phyloP scores from a whole-genome alignment of 2,797 vertebrate species.

The Petrocephalus schoutedeni region DNA sequence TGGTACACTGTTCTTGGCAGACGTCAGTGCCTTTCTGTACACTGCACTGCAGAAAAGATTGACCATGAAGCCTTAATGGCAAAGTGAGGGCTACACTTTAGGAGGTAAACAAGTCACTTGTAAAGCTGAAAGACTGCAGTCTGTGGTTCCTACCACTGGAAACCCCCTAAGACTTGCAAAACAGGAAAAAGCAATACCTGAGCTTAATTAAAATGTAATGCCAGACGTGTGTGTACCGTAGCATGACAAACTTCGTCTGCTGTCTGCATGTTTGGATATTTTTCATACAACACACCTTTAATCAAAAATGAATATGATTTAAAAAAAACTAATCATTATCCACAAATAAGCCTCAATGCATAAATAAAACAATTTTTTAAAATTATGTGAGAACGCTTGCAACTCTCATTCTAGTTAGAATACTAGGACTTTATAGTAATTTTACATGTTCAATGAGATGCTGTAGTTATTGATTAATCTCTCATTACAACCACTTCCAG shows the following conservation, averaged over 20 bases:
- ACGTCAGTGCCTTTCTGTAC: background rate
- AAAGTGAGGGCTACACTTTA: background rate
- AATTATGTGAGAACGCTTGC: background rate
- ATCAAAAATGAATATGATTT: background rate
- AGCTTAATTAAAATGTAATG: background rate
- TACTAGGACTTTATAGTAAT: background rate
- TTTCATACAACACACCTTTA: background rate
- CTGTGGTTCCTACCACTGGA: background rate
- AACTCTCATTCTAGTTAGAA: background rate
- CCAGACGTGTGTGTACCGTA: background rate
- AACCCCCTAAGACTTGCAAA: background rate
- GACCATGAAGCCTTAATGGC: background rate
- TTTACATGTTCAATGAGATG: background rate
- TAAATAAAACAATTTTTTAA: background rate
- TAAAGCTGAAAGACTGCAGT: background rate
- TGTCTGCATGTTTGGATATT: background rate
- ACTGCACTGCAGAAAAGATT: background rate
- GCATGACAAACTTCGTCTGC: background rate
- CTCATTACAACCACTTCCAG: background rate
- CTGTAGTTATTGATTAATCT: background rate
- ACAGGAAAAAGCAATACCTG: background rate
- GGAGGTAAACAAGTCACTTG: background rate
- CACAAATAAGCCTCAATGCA: background rate
- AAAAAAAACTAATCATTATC: background rate
- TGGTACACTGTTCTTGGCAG: background rate